Evolutionary conservation across 2,113 vertebrate genomes (phyloP).

Genomic region (Tricholaema leucomelas): DNA sequence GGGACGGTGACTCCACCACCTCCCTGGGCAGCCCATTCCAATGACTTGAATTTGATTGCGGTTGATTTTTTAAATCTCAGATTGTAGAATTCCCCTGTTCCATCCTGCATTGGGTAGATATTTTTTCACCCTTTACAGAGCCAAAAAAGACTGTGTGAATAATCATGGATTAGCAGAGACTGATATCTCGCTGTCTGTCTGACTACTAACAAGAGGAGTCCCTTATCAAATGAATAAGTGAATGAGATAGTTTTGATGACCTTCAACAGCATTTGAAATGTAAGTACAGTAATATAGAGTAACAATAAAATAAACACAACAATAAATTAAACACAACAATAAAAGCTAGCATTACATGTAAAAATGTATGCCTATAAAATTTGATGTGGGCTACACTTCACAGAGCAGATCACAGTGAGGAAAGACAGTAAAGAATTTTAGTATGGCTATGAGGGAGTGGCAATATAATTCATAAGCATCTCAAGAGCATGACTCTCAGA

Average conservation of each 20-base stretch:
- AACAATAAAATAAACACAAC: slow-evolving; percentile 23
- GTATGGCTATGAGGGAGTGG: not conserved
- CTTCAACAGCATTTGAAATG: not conserved
- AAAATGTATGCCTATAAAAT: not conserved
- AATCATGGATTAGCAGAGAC: not conserved
- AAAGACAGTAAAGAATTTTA: slow-evolving; percentile 27
- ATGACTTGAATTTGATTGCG: not conserved
- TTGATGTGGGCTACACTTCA: not conserved
- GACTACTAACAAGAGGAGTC: not conserved
- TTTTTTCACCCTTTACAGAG: not conserved
- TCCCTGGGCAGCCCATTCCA: too few relatives aligned
- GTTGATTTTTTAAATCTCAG: not conserved
- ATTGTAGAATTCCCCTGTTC: not conserved
- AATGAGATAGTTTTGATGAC: not conserved
- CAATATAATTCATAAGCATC: slow-evolving; percentile 24
- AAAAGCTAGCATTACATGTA: not conserved
- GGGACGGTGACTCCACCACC: too few relatives aligned
- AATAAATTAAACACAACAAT: not conserved
- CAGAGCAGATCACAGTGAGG: not conserved
- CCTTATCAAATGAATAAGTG: not conserved
- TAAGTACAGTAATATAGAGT: not conserved
- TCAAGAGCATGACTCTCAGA: not conserved
- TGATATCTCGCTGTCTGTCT: not conserved
- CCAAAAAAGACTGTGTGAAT: not conserved
- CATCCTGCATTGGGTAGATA: not conserved